These are phyloP conservation scores for Kryptolebias ocellatus DNA, from an alignment of 2,797 vertebrate genomes.

Conservation along the genomic window DNA sequence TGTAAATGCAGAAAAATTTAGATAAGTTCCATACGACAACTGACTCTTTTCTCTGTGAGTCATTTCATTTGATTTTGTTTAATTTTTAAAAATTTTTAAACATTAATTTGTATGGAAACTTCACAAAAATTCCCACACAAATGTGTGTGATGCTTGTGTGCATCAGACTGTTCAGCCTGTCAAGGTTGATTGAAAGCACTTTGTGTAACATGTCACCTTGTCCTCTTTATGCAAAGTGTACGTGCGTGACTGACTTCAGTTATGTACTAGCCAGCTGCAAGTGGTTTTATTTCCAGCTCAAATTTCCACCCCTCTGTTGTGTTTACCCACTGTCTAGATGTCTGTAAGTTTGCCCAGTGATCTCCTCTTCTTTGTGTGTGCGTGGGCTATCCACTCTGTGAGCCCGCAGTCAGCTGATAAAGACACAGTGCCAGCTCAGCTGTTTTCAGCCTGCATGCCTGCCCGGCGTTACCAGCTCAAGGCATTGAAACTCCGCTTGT, in stretches of 20 bases:
- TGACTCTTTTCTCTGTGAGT: not conserved
- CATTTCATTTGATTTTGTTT: not conserved
- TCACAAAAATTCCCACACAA: conserved; percentile 8
- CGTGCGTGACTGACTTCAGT: conserved; percentile 22
- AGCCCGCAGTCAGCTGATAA: conserved; percentile 80
- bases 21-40: too few relatives aligned
- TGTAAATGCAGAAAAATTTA: too few relatives aligned
- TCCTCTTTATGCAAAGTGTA: conserved; percentile 25
- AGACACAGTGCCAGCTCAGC: conserved; percentile 70
- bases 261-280: conserved; percentile 27
- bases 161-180: conserved; percentile 3
- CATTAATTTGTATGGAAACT: not conserved
- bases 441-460: conserved; percentile 55
- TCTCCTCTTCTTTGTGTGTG: conserved; percentile 45
- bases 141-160: not conserved
- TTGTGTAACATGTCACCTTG: conserved; percentile 28
- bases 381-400: conserved; percentile 62
- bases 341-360: conserved; percentile 34
- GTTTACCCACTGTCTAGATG: conserved; percentile 23
- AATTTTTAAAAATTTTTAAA: not conserved
- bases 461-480: conserved; percentile 39
- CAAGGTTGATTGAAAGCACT: conserved; percentile 14
- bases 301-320: conserved; percentile 16
- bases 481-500: conserved; percentile 26
- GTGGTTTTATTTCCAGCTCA: conserved; percentile 20